These are phyloP conservation scores for Bellardia bayeri DNA, from an alignment of 2,888 invertebrate species.

Conservation along the genomic window DNA sequence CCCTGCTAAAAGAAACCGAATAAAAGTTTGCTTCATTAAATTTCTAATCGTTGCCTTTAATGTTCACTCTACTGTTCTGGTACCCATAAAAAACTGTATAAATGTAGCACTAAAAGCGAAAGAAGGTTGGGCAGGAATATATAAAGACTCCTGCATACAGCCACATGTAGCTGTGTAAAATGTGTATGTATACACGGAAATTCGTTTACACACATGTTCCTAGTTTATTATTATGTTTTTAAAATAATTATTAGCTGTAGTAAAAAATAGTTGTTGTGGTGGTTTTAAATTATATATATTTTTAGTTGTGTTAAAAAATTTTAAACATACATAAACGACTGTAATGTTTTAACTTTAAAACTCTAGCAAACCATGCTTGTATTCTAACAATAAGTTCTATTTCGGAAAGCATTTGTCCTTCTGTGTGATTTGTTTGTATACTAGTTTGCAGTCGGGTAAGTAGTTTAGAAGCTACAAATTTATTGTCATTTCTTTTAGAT, in stretches of 20 bases:
- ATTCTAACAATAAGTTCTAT: no score
- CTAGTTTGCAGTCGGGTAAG: no score
- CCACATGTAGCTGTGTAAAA: neutral
- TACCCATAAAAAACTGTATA: neutral
- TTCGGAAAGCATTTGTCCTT: no score
- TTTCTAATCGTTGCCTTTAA: constrained; percentile 41
- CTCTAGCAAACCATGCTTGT: no score
- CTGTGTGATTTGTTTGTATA: no score
- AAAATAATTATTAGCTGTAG: neutral
- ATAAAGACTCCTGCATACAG: neutral
- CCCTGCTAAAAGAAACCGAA: neutral
- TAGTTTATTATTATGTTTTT: neutral
- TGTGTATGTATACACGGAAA: neutral
- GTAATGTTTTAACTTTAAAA: no score
- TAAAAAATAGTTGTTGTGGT: neutral
- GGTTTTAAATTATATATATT: neutral
- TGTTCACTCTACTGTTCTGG: neutral
- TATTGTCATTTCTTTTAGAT: no score
- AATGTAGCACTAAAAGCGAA: neutral
- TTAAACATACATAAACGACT: no score
- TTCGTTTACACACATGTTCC: neutral
- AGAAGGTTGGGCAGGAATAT: neutral
- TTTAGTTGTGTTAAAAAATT: no score
- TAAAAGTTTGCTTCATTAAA: constrained; percentile 25
- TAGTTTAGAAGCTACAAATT: no score